Evolutionary conservation across 2,113 vertebrate species (phyloP).

Genomic region (Ascaphus truei): DNA sequence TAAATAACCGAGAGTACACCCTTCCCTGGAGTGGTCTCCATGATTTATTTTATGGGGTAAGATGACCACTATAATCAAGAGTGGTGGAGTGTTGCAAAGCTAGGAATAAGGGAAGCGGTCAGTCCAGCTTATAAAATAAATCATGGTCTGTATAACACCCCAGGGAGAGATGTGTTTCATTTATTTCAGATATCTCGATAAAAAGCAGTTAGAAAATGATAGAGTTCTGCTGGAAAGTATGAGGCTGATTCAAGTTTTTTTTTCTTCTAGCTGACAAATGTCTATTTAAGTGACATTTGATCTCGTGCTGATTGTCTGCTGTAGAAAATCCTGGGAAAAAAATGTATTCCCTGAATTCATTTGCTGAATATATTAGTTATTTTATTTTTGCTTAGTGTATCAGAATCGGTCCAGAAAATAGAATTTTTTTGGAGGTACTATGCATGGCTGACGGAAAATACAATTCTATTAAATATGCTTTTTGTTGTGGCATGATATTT

Average conservation of each 20-base stretch:
- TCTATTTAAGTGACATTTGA: too few relatives aligned
- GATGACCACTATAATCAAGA: neutral
- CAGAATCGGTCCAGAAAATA: neutral
- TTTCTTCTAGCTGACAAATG: neutral
- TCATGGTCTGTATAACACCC: conserved; percentile 13
- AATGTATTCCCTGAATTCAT: too few relatives aligned
- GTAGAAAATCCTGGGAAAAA: too few relatives aligned
- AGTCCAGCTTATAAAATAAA: neutral
- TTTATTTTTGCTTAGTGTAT: neutral
- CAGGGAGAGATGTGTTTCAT: conserved; percentile 3
- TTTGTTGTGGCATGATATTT: too few relatives aligned
- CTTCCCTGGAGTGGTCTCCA: neutral
- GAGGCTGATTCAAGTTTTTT: neutral
- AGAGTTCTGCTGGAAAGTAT: neutral
- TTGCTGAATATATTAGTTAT: too few relatives aligned
- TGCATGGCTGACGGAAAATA: too few relatives aligned
- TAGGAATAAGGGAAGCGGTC: neutral
- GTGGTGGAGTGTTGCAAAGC: neutral
- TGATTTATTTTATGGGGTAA: neutral
- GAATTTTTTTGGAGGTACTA: neutral
- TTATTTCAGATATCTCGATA: conserved; percentile 7
- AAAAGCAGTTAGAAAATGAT: conserved; percentile 11
- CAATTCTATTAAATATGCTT: too few relatives aligned
- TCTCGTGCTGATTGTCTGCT: too few relatives aligned
- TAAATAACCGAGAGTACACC: neutral